Evolutionary conservation across 1,140 invertebrate species (phyloP).

Genomic region (Cataglyphis hispanica): DNA sequence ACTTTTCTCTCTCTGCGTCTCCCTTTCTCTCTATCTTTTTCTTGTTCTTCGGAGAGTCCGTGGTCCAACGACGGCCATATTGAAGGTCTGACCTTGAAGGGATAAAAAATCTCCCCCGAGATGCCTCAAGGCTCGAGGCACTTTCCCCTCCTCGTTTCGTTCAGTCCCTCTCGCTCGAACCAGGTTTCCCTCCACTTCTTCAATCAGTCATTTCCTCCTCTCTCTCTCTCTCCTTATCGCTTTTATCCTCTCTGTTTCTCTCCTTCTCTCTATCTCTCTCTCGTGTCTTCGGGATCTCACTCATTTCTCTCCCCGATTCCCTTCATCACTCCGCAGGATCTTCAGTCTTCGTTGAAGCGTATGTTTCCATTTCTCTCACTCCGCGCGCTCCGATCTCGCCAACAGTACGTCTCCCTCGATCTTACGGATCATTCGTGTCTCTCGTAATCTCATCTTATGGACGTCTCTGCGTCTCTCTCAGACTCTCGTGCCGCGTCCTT

Average conservation of each 20-base stretch:
- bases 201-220: constrained; percentile 75
- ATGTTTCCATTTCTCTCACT: constrained; percentile 38
- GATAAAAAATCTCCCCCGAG: constrained; percentile 83
- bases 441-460: constrained; percentile 70
- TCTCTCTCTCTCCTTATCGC: constrained; percentile 63
- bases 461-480: constrained; percentile 50
- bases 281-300: not conserved
- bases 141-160: constrained; percentile 64
- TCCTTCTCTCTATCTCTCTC: constrained; percentile 31
- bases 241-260: constrained; percentile 15
- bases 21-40: constrained; percentile 59
- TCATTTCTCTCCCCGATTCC: not conserved
- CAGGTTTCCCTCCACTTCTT: constrained; percentile 72
- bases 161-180: constrained; percentile 57
- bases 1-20: constrained; percentile 52
- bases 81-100: constrained; percentile 85
- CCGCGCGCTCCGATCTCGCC: constrained; percentile 6
- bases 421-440: constrained; percentile 53
- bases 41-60: constrained; percentile 74
- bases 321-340: constrained; percentile 48
- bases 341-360: constrained; percentile 50
- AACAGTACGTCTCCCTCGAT: constrained; percentile 35
- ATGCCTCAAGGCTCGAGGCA: constrained; percentile 76
- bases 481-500: constrained; percentile 41
- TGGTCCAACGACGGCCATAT: constrained; percentile 83